Base-by-base conservation (phyloP, 2,888 invertebrate species). In the Plutella xylostella region DNA sequence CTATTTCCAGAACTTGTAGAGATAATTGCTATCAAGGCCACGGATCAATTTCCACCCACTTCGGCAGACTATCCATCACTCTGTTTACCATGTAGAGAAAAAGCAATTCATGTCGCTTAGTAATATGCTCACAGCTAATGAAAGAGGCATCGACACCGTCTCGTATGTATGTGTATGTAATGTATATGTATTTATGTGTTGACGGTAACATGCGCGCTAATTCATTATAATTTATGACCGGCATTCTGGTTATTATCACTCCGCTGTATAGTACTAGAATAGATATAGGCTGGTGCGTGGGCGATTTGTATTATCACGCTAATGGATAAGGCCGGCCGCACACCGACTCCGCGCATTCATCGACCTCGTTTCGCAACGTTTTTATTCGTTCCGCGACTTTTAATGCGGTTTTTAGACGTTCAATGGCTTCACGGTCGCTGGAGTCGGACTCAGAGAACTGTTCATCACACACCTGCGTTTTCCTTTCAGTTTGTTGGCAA, bases 351-450 rank as follows among this genome's bases (percentile, higher is more conserved):
- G 53, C 51, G 54, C 53, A 56, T 60, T 50, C 53, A 51, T 43
- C 61, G 64, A 63, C 65, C 68, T 65, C 63, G 57, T 58, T 65
- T 54, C 50, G n/a, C n/a, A 37, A 37, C 39, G 22, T 22, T 28
- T 39, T 39, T 22, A 21, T 22, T 17, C 39, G 14, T 39, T 39
- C 11, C 39, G 22, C 14, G 25, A 25, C 15, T 37, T 37, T 37
- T 19, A 12, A 39, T 22, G 39, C 45, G 52, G 51, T 63, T 64
- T 63, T 66, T 63, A 64, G 63, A 63, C 55, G 55, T 57, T 55
- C 45, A 47, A 53, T 50, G 45, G 56, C 51, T 56, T 48, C 52
- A 58, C 54, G 52, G 53, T 53, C 42, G 51, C 48, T 52, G 46
- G 53, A n/a, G n/a, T n/a, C n/a, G n/a, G n/a, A n/a, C n/a, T n/a